phyloP scores from a whole-genome alignment of 2,888 invertebrate genomes.

The Lathronympha strigana region DNA sequence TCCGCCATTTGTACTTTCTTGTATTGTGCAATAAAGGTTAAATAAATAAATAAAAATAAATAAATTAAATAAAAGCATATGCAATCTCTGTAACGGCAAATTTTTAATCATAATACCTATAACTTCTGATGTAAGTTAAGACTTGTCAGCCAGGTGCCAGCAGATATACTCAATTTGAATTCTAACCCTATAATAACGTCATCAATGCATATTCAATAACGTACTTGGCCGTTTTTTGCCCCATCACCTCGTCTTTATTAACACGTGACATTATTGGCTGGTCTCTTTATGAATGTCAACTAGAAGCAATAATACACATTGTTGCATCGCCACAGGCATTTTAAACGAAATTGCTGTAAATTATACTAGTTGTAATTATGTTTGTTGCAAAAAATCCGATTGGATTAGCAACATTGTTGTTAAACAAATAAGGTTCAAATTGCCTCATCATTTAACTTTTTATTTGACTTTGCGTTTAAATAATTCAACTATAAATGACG shows the following conservation, averaged over 20 bases:
- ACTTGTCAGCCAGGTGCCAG: too few species aligned
- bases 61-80: too few species aligned
- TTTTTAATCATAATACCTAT: too few species aligned
- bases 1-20: too few species aligned
- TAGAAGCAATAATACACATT: constrained; percentile 8
- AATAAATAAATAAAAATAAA: too few species aligned
- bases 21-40: too few species aligned
- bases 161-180: too few species aligned
- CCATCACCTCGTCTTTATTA: background rate
- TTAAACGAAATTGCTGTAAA: background rate
- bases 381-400: background rate
- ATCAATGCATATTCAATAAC: too few species aligned
- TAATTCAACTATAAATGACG: background rate
- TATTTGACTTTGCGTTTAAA: background rate
- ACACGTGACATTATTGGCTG: background rate
- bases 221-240: background rate
- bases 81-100: too few species aligned
- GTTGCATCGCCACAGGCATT: constrained; percentile 6
- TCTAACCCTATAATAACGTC: too few species aligned
- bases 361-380: constrained; percentile 5
- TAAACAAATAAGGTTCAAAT: background rate
- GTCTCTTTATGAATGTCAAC: constrained; percentile 16
- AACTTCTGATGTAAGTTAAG: too few species aligned
- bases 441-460: too few species aligned
- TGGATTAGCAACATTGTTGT: background rate